Evolutionary conservation across 2,113 vertebrate species (phyloP).

Genomic region (Oenanthe oenanthe): DNA sequence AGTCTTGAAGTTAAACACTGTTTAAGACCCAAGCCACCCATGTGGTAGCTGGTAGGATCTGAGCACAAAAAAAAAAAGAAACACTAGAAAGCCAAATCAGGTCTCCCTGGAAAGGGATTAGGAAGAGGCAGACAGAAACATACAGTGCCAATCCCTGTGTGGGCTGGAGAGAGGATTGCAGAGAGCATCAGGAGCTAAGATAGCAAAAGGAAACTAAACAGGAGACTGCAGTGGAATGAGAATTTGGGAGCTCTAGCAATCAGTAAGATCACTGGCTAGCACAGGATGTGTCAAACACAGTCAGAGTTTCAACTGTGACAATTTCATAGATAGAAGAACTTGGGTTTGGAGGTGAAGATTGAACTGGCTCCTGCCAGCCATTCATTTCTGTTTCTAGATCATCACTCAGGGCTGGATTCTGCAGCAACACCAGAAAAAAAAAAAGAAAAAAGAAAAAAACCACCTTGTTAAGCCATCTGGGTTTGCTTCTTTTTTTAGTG

Average conservation of each 20-base stretch:
- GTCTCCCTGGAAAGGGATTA: not conserved
- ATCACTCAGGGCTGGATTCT: not conserved
- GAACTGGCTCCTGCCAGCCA: not conserved
- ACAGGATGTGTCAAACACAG: not conserved
- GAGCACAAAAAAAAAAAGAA: not conserved
- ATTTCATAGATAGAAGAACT: not conserved
- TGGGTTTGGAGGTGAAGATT: not conserved
- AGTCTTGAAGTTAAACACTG: not conserved
- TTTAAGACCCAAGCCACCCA: not conserved
- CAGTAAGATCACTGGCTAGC: not conserved
- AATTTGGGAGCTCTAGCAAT: not conserved
- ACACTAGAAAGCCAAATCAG: not conserved
- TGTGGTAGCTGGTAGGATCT: not conserved
- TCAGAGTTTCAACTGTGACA: not conserved
- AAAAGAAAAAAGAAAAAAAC: not conserved
- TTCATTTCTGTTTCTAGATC: slow-evolving; percentile 1
- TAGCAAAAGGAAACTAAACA: not conserved
- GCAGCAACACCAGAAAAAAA: not conserved
- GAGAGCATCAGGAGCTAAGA: not conserved
- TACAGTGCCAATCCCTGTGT: not conserved
- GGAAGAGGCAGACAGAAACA: not conserved
- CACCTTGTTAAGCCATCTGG: not conserved
- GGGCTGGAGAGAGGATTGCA: not conserved
- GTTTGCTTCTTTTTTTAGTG: not conserved
- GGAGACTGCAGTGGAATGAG: not conserved